These are phyloP conservation scores for Smutsia temminckii DNA, from an alignment of 2,797 vertebrate genomes.

Conservation along the genomic window DNA sequence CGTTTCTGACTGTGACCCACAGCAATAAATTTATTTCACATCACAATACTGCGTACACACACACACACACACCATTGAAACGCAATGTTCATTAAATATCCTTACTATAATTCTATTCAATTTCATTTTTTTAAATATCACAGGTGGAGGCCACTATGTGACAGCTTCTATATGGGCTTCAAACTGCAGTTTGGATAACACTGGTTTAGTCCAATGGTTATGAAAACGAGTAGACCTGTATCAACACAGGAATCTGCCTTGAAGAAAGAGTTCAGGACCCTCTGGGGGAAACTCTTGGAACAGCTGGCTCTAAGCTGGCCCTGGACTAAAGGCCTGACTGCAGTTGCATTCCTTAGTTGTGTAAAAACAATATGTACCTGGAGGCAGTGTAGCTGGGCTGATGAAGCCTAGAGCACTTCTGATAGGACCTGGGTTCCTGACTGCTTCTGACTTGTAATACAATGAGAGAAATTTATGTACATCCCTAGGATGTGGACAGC, in stretches of 20 bases:
- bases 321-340: not conserved
- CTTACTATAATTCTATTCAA: not conserved
- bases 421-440: not conserved
- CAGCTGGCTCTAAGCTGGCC: not conserved
- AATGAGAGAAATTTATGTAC: not conserved
- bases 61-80: not conserved
- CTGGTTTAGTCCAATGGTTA: not conserved
- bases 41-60: not conserved
- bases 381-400: too few relatives aligned
- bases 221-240: not conserved
- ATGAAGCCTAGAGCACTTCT: rapidly evolving
- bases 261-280: not conserved
- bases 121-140: not conserved
- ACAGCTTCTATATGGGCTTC: not conserved
- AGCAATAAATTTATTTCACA: not conserved
- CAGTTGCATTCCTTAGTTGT: not conserved
- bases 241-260: not conserved
- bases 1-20: not conserved
- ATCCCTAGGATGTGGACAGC: not conserved
- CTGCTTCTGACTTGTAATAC: too few relatives aligned
- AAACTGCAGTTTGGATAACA: not conserved
- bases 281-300: not conserved
- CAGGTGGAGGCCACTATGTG: not conserved
- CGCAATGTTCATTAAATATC: not conserved
- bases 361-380: not conserved